phyloP scores from a whole-genome alignment of 2,888 invertebrate genomes.

The Tromatobia lineatoria region DNA sequence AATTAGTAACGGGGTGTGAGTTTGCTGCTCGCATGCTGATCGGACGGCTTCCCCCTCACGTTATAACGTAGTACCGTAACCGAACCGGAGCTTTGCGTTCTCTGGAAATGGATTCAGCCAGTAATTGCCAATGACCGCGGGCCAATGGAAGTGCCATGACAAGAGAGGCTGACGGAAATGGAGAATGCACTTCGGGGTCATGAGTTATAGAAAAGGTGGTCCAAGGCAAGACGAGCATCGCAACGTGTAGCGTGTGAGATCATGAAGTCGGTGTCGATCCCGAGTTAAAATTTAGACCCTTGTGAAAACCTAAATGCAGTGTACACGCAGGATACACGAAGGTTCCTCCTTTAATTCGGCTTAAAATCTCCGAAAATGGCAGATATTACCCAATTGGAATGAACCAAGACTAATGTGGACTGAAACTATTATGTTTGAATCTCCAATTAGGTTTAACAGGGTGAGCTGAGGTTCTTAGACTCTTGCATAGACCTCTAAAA shows the following conservation, averaged over 20 bases:
- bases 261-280: too few species aligned
- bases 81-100: slow-evolving; percentile 30
- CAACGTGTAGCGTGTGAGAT: neutral
- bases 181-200: neutral
- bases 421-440: too few species aligned
- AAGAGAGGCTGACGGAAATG: neutral
- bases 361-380: too few species aligned
- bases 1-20: slow-evolving; percentile 47
- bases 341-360: too few species aligned
- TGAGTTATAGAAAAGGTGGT: slow-evolving; percentile 6
- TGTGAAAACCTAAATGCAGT: too few species aligned
- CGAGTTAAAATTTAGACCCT: too few species aligned
- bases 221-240: neutral
- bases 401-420: too few species aligned
- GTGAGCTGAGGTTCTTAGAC: too few species aligned
- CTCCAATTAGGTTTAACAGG: too few species aligned
- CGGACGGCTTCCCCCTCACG: slow-evolving; percentile 22
- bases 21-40: slow-evolving; percentile 47
- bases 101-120: slow-evolving; percentile 45
- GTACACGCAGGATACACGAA: too few species aligned
- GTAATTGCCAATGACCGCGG: slow-evolving; percentile 50
- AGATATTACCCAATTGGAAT: too few species aligned
- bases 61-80: slow-evolving; percentile 28
- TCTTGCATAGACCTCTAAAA: too few species aligned
- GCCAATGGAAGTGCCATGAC: slow-evolving; percentile 25